These are phyloP conservation scores for Hylia prasina DNA, from an alignment of 2,113 vertebrate genomes.

Conservation along the genomic window DNA sequence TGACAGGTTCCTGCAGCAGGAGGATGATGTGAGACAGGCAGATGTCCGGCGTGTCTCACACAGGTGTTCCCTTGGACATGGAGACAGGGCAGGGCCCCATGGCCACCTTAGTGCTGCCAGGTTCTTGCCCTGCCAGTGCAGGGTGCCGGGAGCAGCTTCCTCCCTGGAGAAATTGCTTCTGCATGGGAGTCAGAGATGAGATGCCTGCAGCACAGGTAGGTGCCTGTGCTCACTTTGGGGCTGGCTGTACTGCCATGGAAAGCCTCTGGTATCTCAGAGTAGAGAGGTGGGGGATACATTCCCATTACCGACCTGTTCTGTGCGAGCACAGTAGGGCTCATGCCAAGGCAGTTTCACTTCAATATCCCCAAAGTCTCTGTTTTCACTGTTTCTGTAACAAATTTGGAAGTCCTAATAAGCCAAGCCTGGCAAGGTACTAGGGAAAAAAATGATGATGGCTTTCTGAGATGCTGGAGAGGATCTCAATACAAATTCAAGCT, in stretches of 20 bases:
- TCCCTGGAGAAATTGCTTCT: not conserved
- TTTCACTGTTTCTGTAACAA: not conserved
- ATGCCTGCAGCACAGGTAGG: not conserved
- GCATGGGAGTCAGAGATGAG: fast-evolving
- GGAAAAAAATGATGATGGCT: not conserved
- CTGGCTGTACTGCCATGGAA: not conserved
- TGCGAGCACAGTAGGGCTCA: not conserved
- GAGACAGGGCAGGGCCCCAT: not conserved
- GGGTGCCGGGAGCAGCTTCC: not conserved
- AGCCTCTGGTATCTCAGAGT: not conserved
- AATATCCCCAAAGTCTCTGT: not conserved
- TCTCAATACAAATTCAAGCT: not conserved
- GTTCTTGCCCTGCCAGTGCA: not conserved
- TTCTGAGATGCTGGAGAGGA: not conserved
- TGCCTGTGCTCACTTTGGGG: not conserved
- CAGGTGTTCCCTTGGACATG: not conserved
- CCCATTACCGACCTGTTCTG: not conserved
- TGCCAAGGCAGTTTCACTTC: not conserved
- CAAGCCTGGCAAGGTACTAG: not conserved
- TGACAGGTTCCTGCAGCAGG: not conserved
- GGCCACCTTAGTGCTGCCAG: not conserved
- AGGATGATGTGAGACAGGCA: not conserved
- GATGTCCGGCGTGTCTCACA: not conserved
- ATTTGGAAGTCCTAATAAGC: not conserved
- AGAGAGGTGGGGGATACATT: not conserved